Conservation (phyloP, 1,140 invertebrate species). For the Trissolcus basalis region DNA sequence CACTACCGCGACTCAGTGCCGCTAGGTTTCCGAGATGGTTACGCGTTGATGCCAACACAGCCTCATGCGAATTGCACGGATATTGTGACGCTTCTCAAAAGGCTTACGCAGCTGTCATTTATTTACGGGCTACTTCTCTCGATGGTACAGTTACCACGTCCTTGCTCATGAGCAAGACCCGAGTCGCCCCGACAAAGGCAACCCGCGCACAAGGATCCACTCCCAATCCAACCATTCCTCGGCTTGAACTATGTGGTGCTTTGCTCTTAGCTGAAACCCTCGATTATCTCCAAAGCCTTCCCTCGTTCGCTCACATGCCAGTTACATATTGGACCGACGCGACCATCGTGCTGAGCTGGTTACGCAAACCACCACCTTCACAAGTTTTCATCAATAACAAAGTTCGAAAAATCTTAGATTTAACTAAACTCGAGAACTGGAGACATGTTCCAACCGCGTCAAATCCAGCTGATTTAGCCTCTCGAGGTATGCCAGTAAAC, state of each 20-base stretch:
- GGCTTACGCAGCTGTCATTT: background rate
- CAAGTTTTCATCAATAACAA: too few relatives aligned
- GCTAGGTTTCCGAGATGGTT: background rate
- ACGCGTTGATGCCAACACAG: background rate
- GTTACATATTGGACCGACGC: constrained; percentile 1
- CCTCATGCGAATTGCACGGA: background rate
- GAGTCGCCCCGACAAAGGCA: background rate
- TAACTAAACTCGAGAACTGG: too few relatives aligned
- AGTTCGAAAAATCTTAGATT: too few relatives aligned
- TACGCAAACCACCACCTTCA: background rate
- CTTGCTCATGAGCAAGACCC: background rate
- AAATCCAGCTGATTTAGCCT: too few relatives aligned
- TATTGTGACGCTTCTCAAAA: background rate
- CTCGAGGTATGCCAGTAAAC: too few relatives aligned
- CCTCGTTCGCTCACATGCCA: background rate
- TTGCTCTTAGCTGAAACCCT: too few relatives aligned
- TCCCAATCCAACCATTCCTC: too few relatives aligned
- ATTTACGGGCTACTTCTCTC: background rate
- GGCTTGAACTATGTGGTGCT: too few relatives aligned
- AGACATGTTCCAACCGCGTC: too few relatives aligned
- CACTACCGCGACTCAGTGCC: background rate
- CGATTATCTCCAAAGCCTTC: too few relatives aligned
- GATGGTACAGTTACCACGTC: background rate
- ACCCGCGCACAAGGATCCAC: too few relatives aligned
- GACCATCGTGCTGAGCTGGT: constrained; percentile 4